Evolutionary conservation across 2,797 vertebrate species (phyloP), one percentile per base, ranked within the genome.

Genomic region (Fringilla coelebs): DNA sequence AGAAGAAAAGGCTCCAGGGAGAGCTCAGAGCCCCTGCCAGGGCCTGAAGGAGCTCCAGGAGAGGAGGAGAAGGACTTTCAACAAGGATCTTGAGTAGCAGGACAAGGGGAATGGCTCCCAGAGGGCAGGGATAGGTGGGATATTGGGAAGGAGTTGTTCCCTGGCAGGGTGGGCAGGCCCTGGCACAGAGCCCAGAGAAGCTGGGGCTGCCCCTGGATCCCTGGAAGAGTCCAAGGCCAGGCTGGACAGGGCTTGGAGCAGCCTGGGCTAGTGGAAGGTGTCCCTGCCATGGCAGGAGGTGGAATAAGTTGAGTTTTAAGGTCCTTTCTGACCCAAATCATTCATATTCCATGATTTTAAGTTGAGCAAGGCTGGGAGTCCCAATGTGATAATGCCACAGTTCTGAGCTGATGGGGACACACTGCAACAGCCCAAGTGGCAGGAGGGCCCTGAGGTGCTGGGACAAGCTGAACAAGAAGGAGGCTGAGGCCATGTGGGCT

Each of bases 121-220:
- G 21, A 78, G 34, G 14, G 17, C 26, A 68, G 46, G 7, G 13
- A 0, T 41, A 9, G 32, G 17, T 41, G 41, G 41, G 34, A 36
- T 75, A 32, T 2, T 32, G 55, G 18, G 41, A 1, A n/a, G 22
- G 3, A 63, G 21, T 10, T 57, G 1, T 18, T 21, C 0, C 0
- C 36, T 49, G 13, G 13, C 28, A n/a, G 11, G 11, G 13, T 49
- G 41, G 0, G 0, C 0, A 82, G 55, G 7, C 3, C 18, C 26
- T 61, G 34, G 62, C 15, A 36, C 34, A 67, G 55, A 41, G 11
- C 3, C 13, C 55, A 68, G 48, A 41, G 36, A 0, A 55, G 41
- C 36, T 66, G n/a, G 31, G 68, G 45, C 24, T 80, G 25, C 20
- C 14, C 6, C 36, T 43, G 41, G 17, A 52, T n/a, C 9, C 45